phyloP scores from a whole-genome alignment of 1,140 invertebrate genomes.

The Papilio helenus region DNA sequence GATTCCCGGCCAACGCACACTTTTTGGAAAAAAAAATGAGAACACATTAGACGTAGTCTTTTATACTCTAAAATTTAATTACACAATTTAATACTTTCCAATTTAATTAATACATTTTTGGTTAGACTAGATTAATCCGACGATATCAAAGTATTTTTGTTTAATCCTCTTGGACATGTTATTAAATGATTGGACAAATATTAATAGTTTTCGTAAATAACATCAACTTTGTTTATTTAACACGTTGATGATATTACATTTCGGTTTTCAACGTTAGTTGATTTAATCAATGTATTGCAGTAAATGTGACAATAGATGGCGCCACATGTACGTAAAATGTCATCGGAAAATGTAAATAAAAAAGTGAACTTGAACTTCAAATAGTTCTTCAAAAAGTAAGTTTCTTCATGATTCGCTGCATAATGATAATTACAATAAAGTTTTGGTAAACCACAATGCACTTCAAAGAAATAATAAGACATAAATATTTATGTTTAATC shows the following conservation, averaged over 20 bases:
- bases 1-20: slow-evolving; percentile 92
- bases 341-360: too few species aligned
- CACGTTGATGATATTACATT: not conserved
- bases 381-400: not conserved
- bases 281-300: not conserved
- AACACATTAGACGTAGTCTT: not conserved
- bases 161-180: not conserved
- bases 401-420: not conserved
- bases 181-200: not conserved
- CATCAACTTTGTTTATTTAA: not conserved
- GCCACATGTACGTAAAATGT: slow-evolving; percentile 25
- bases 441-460: not conserved
- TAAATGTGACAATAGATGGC: slow-evolving; percentile 47
- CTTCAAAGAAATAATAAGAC: not conserved
- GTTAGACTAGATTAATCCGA: not conserved
- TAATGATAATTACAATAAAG: not conserved
- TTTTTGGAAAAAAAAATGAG: slow-evolving; percentile 45
- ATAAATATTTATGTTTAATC: not conserved
- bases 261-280: not conserved
- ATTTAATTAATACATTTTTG: too few species aligned
- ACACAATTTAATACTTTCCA: too few species aligned
- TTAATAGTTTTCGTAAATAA: not conserved
- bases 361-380: too few species aligned
- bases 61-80: too few species aligned
- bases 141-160: not conserved